Evolutionary conservation across 2,888 invertebrate species (phyloP), one percentile per base, ranked within the genome.

Genomic region (Bimastos eiseni): DNA sequence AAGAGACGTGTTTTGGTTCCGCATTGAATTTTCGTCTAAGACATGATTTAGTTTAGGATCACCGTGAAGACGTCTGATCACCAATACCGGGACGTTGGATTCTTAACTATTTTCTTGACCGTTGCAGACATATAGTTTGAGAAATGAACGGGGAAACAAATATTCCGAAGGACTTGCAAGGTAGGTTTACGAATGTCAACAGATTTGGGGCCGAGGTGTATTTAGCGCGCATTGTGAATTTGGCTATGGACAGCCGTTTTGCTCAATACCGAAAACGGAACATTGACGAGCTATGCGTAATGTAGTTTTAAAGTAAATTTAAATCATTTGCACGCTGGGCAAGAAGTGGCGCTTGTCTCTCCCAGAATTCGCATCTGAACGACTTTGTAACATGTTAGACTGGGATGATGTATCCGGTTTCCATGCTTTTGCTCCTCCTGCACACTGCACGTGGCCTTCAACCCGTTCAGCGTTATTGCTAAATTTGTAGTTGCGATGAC

Each of bases 161-260:
- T 70, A 70, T 70, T 70, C 70, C 70, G 70, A 70, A 70, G 70
- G 70, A 70, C 13, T 70, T 70, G 70, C 70, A 70, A 70, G 70
- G 70, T 70, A 70, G 30, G 70, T n/a, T 70, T 70, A 70, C n/a
- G 6, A 70, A n/a, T 70, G 70, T 70, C n/a, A 70, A 70, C 70
- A n/a, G n/a, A 70, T 70, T 70, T n/a, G n/a, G n/a, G 70, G 70
- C 70, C 70, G 30, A 70, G 70, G n/a, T 70, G 70, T 70, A 70
- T 70, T 30, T 30, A 30, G 70, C 70, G n/a, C 70, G 17, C 5
- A n/a, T n/a, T 70, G 70, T 8, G 70, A 3, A 1, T 70, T 30
- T 8, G 30, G 30, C 5, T 70, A 70, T 70, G 70, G 70, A 70
- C 70, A 70, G 70, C 70, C 70, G 11, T n/a, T 70, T n/a, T 2